These are phyloP conservation scores for Leucophenga varia DNA, from an alignment of 1,140 invertebrate genomes.

Conservation along the genomic window DNA sequence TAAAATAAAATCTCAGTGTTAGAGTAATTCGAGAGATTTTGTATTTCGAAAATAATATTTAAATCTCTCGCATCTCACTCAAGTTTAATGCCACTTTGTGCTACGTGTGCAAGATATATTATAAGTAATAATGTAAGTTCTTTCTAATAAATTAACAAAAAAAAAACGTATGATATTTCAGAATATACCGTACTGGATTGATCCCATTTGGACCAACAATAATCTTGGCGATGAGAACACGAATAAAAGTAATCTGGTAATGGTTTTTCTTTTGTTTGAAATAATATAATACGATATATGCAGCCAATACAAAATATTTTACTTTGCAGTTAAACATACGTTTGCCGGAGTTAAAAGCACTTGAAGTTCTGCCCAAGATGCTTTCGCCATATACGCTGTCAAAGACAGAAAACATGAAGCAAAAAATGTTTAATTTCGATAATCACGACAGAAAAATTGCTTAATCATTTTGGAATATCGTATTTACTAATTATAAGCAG, in stretches of 20 bases:
- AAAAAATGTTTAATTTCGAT: conserved; percentile 45
- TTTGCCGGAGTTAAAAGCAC: conserved; percentile 35
- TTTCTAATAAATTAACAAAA: background rate
- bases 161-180: conserved; percentile 5
- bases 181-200: conserved; percentile 46
- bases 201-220: conserved; percentile 49
- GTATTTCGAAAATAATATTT: too few relatives aligned
- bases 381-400: conserved; percentile 49
- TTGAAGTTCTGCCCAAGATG: conserved; percentile 36
- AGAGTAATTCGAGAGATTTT: background rate
- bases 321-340: conserved; percentile 23
- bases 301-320: background rate
- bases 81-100: too few relatives aligned
- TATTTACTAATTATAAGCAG: background rate
- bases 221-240: conserved; percentile 14
- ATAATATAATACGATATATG: background rate
- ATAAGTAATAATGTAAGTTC: too few relatives aligned
- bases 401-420: conserved; percentile 48
- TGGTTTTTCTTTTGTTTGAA: conserved; percentile 1
- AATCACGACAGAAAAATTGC: conserved; percentile 49
- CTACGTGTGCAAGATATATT: too few relatives aligned
- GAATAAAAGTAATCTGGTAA: conserved; percentile 26
- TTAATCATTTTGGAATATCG: conserved; percentile 14
- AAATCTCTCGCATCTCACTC: too few relatives aligned
- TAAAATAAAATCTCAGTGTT: too few relatives aligned